Conservation (phyloP, 2,113 vertebrate species). For the Epinephelus cyanopodus region DNA sequence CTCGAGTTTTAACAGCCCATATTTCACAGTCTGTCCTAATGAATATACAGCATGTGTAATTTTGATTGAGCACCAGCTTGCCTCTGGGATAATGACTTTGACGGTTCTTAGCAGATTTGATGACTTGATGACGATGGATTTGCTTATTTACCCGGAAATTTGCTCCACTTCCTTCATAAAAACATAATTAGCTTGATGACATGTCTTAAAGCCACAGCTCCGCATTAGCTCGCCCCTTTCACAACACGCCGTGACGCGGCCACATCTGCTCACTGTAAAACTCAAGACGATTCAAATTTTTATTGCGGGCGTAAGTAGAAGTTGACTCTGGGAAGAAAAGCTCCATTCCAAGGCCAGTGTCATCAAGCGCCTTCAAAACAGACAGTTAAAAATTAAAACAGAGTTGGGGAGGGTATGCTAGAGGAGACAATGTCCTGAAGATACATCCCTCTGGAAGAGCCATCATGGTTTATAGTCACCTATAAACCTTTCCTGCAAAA, state of each 20-base stretch:
- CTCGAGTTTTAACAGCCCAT: constrained; percentile 79
- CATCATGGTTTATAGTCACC: constrained; percentile 75
- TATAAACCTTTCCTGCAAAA: constrained; percentile 78
- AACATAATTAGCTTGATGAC: constrained; percentile 78
- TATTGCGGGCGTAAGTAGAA: constrained; percentile 46
- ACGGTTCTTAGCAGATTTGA: constrained; percentile 79
- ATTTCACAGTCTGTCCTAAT: constrained; percentile 81
- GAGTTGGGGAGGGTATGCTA: constrained; percentile 39
- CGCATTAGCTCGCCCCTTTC: constrained; percentile 13
- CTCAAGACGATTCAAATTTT: constrained; percentile 44
- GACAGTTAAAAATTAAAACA: constrained; percentile 71
- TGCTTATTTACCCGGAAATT: constrained; percentile 81
- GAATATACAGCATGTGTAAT: constrained; percentile 82
- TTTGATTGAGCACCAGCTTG: constrained; percentile 82
- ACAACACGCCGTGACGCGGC: constrained; percentile 1
- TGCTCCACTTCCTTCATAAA: constrained; percentile 77
- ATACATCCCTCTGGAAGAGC: constrained; percentile 62
- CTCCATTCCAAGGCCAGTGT: constrained; percentile 22
- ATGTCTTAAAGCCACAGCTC: constrained; percentile 66
- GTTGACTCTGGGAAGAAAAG: constrained; percentile 54
- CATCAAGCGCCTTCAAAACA: constrained; percentile 55
- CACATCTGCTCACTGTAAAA: constrained; percentile 48
- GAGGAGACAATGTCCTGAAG: constrained; percentile 71
- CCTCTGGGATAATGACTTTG: constrained; percentile 83
- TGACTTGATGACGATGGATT: constrained; percentile 84